Conservation (phyloP, 2,888 invertebrate species). For the Sphaeridia pumilis region DNA sequence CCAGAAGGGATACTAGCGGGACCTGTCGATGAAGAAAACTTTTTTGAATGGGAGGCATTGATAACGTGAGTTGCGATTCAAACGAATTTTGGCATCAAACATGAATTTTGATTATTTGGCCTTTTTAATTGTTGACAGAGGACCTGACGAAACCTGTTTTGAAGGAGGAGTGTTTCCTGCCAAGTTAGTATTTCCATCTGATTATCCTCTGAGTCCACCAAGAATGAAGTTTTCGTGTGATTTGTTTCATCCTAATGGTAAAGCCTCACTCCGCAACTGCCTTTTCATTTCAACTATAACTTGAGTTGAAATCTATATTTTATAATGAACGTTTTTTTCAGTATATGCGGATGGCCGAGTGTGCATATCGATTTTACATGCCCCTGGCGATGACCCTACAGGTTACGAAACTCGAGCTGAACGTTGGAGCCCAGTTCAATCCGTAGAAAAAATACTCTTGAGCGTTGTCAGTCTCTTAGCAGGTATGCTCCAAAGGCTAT, state of each 20-base stretch:
- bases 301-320: too few relatives aligned
- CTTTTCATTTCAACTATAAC: too few relatives aligned
- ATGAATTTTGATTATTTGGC: too few relatives aligned
- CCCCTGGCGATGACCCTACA: slow-evolving; percentile 99
- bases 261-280: too few relatives aligned
- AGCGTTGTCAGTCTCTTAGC: slow-evolving; percentile 98
- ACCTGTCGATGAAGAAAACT: slow-evolving; percentile 96
- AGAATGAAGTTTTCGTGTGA: slow-evolving; percentile 99
- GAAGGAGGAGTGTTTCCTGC: slow-evolving; percentile 98
- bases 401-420: slow-evolving; percentile 98
- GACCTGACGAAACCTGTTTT: slow-evolving; percentile 96
- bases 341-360: slow-evolving; percentile 96
- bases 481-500: too few relatives aligned
- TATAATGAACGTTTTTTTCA: too few relatives aligned
- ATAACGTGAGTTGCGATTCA: slow-evolving; percentile 58
- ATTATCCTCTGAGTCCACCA: slow-evolving; percentile 94
- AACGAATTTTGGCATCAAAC: background rate
- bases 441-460: slow-evolving; percentile 95
- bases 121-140: too few relatives aligned
- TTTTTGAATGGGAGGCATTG: slow-evolving; percentile 99
- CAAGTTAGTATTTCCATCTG: slow-evolving; percentile 81
- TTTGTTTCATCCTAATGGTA: slow-evolving; percentile 98
- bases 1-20: slow-evolving; percentile 98
- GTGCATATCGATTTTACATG: slow-evolving; percentile 97
- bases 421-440: slow-evolving; percentile 98